Evolutionary conservation across 1,140 invertebrate species (phyloP), one percentile per base, ranked within the genome.

Genomic region (Drosophila micromelanica): DNA sequence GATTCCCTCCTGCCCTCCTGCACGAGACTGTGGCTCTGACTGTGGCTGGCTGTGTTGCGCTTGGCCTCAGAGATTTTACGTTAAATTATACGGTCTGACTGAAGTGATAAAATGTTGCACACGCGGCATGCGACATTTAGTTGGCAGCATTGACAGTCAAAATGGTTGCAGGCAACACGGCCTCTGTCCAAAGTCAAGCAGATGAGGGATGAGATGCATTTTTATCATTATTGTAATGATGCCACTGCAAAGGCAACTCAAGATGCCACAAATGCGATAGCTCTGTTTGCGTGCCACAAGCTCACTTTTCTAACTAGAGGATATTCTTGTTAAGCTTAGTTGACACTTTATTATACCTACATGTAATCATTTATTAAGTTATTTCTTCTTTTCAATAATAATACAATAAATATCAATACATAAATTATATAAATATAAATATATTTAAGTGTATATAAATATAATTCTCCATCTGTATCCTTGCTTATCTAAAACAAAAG

Each of bases 21-120:
- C 30, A n/a, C n/a, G n/a, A n/a, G n/a, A n/a, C 49, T 17, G 30
- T 37, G 6, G 32, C 40, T 56, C 30, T 51, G 48, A 7, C 32
- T 35, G 32, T 35, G 6, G 6, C 32, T 35, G 43, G 30, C 57
- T 55, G 27, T 65, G 73, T 63, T 46, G 35, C 69, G 80, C 77
- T 70, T 74, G 78, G 84, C 60, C 65, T 82, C 63, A 35, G 8
- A 51, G 84, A 87, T 89, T 89, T 89, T 80, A 84, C 84, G 85
- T 89, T 77, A 81, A 89, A 89, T 89, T 89, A 89, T 80, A 89
- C 84, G 84, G 84, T 89, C 84, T 89, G 84, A 77, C 69, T 84
- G 80, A 89, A 89, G 84, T 89, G 84, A 89, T 89, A 89, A 89
- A 89, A 89, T 89, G 73, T 73, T 73, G 69, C 73, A 61, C 68